Conservation (phyloP, 92 coral and sea anemone genomes). For the Pocillopora meandrina region DNA sequence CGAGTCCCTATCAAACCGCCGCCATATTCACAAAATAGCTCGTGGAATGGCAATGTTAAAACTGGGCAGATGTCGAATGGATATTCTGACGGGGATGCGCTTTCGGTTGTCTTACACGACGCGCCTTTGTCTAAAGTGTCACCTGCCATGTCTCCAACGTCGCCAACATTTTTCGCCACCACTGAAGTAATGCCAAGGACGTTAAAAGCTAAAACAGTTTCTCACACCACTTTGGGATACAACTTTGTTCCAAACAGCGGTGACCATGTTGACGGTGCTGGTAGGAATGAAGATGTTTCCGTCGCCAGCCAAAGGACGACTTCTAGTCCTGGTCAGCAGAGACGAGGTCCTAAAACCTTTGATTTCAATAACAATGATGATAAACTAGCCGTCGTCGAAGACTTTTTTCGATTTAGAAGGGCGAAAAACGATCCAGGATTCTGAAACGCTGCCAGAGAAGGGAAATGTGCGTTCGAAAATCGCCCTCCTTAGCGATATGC, state of each 20-base stretch:
- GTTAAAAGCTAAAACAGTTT: constrained; percentile 51
- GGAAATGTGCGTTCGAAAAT: constrained; percentile 93
- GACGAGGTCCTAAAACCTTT: constrained; percentile 2
- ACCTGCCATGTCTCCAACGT: constrained; percentile 64
- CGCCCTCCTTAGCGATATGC: constrained; percentile 80
- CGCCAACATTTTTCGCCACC: constrained; percentile 79
- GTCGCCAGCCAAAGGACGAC: constrained; percentile 31
- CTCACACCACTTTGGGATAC: constrained; percentile 49
- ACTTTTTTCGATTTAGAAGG: constrained; percentile 23
- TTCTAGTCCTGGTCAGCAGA: constrained; percentile 7
- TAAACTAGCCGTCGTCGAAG: constrained; percentile 12
- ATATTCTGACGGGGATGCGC: neutral
- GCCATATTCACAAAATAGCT: constrained; percentile 18
- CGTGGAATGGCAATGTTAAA: constrained; percentile 38
- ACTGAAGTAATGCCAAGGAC: constrained; percentile 66
- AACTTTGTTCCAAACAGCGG: constrained; percentile 30
- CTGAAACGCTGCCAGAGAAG: constrained; percentile 65
- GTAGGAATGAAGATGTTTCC: constrained; percentile 37
- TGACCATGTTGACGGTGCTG: constrained; percentile 35
- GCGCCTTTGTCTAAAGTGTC: constrained; percentile 65
- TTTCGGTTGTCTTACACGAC: constrained; percentile 48
- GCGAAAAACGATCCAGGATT: constrained; percentile 31
- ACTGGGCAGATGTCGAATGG: constrained; percentile 44
- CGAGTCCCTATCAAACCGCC: neutral
- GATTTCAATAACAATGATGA: constrained; percentile 38